Base-by-base conservation (phyloP, 2,797 vertebrate species). In the Mus caroli region DNA sequence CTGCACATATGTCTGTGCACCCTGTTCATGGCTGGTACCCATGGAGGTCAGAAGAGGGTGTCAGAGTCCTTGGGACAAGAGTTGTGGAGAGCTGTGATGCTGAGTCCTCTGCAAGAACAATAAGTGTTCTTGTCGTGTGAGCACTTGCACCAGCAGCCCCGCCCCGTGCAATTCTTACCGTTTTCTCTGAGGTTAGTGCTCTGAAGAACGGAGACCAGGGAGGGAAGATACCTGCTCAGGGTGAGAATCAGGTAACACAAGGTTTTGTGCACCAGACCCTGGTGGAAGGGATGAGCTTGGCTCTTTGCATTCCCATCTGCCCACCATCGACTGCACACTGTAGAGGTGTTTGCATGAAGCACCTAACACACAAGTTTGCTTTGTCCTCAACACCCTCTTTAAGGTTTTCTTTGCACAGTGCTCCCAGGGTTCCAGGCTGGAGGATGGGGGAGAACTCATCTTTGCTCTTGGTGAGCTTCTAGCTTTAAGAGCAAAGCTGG, bases 401-500 rank as follows among this genome's bases (percentile, higher is more conserved):
- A 69, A 37, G 69, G 58, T 40, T 15, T 31, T 76, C 26, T 54
- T 28, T 91, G 79, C 11, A 58, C 20, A 14, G 31, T 60, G 60
- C 15, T 91, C 2, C 89, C 50, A 76, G 77, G 43, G 17, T 60
- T 92, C 17, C 52, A 22, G 69, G 20, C 54, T 62, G 92, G 56
- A 92, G 58, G 37, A 50, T 87, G 28, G 77, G 71, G 60, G 22
- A 77, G 69, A 58, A 46, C 17, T 91, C 28, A 62, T 11, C 11
- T 46, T 86, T 88, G 17, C 67, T 40, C 13, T 52, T 73, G 31
- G 50, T 46, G 34, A 94, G 58, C 22, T 67, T 88, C 40, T 24
- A 77, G 22, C 60, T 94, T 62, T 85, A 73, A 76, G 37, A 86
- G 75, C 24, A 67, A 80, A 86, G 50, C 52, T 91, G 56, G 46